phyloP scores from a whole-genome alignment of 1,140 invertebrate genomes.

The Paraescarpia echinospica region DNA sequence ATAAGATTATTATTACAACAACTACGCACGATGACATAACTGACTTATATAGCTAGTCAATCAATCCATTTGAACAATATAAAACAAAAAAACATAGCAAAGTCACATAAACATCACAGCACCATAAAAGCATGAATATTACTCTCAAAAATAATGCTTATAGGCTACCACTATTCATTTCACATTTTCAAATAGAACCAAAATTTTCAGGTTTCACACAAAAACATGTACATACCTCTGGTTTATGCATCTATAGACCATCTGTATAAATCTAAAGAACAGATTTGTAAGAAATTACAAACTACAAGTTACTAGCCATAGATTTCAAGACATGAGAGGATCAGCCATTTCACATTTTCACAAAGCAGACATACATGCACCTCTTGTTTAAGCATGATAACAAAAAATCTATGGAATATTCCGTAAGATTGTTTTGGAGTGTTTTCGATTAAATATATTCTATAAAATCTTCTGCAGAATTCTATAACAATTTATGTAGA shows the following conservation, averaged over 20 bases:
- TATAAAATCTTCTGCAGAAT: too few species aligned
- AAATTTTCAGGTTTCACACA: background rate
- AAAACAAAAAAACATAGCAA: background rate
- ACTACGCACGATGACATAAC: background rate
- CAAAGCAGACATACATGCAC: too few species aligned
- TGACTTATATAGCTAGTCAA: background rate
- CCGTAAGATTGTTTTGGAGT: too few species aligned
- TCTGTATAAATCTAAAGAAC: background rate
- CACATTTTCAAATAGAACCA: background rate
- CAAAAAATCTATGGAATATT: too few species aligned
- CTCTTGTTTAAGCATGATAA: too few species aligned
- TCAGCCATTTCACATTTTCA: too few species aligned
- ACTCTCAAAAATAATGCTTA: background rate
- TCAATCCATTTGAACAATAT: background rate
- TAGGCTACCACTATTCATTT: background rate
- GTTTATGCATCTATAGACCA: background rate
- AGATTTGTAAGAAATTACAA: background rate
- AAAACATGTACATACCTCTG: background rate
- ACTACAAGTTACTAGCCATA: background rate
- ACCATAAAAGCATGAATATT: background rate
- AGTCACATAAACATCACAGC: background rate
- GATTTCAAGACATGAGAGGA: background rate
- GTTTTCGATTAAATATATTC: too few species aligned
- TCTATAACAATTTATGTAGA: too few species aligned
- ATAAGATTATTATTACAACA: background rate